Conservation (phyloP, 1,140 invertebrate species). For the Alviniconcha marisindica region DNA sequence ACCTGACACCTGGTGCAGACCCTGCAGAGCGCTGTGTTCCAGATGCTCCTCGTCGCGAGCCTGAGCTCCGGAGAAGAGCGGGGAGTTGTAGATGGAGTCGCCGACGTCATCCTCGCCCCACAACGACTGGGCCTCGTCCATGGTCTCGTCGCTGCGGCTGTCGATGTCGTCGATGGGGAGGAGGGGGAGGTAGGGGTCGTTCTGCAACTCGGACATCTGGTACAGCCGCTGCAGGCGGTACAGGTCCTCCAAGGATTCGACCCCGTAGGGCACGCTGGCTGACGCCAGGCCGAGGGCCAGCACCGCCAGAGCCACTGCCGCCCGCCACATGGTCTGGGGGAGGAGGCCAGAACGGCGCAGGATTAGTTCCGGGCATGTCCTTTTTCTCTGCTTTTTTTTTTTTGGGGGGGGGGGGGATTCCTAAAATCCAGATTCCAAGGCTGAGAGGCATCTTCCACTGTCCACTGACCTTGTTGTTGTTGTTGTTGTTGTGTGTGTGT, state of each 20-base stretch:
- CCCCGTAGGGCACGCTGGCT: conserved; percentile 35
- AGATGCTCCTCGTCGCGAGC: conserved; percentile 93
- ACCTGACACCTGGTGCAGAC: conserved; percentile 85
- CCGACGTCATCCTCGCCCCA: conserved; percentile 14
- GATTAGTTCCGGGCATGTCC: too few species aligned
- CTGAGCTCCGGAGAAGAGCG: conserved; percentile 44
- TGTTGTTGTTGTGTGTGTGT: too few species aligned
- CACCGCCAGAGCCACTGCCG: conserved; percentile 29
- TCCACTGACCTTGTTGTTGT: too few species aligned
- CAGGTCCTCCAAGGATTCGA: conserved; percentile 32
- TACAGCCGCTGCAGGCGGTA: conserved; percentile 47
- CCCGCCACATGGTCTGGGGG: conserved; percentile 5
- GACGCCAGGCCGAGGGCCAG: conserved; percentile 9
- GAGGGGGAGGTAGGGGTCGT: conserved; percentile 29
- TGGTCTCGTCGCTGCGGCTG: conserved; percentile 37
- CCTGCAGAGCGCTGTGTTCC: conserved; percentile 91
- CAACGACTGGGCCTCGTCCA: conserved; percentile 23
- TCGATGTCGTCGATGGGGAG: conserved; percentile 38
- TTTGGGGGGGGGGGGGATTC: too few species aligned
- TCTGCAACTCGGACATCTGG: conserved; percentile 43
- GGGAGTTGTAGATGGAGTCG: conserved; percentile 36
- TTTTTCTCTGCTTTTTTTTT: too few species aligned
- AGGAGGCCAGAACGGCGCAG: too few species aligned
- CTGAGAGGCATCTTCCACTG: too few species aligned
- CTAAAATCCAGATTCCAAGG: too few species aligned